Conservation (phyloP, 2,113 vertebrate species). For the Scophthalmus maximus region DNA sequence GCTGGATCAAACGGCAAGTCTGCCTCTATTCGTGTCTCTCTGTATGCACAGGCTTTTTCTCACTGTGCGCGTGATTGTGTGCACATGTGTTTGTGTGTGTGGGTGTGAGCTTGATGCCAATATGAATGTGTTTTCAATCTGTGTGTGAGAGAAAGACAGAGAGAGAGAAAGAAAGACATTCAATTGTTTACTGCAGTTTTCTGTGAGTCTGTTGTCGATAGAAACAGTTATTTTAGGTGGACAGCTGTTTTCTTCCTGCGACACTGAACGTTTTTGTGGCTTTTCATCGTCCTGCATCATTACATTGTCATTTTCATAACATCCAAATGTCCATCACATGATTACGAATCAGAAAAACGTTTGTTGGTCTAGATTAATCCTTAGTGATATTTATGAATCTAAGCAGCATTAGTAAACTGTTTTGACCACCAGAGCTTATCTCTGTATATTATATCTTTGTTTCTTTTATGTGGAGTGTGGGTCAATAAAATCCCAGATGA, state of each 20-base stretch:
- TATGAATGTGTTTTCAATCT: constrained; percentile 6
- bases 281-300: neutral
- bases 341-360: neutral
- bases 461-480: too few relatives aligned
- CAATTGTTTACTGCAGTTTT: constrained; percentile 1
- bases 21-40: constrained; percentile 73
- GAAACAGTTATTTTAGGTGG: neutral
- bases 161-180: neutral
- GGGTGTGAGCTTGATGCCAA: constrained; percentile 15
- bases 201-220: neutral
- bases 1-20: constrained; percentile 78
- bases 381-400: neutral
- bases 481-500: too few relatives aligned
- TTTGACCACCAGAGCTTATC: neutral
- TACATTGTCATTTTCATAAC: neutral
- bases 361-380: neutral
- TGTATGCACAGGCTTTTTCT: constrained; percentile 49
- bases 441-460: too few relatives aligned
- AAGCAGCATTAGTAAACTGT: neutral
- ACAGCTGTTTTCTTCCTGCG: too few relatives aligned
- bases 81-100: constrained; percentile 2
- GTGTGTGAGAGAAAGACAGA: neutral
- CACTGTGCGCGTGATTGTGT: constrained; percentile 23
- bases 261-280: neutral
- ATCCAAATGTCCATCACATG: neutral